Conservation (phyloP, 1,140 invertebrate species). For the Hyphantria cunea region DNA sequence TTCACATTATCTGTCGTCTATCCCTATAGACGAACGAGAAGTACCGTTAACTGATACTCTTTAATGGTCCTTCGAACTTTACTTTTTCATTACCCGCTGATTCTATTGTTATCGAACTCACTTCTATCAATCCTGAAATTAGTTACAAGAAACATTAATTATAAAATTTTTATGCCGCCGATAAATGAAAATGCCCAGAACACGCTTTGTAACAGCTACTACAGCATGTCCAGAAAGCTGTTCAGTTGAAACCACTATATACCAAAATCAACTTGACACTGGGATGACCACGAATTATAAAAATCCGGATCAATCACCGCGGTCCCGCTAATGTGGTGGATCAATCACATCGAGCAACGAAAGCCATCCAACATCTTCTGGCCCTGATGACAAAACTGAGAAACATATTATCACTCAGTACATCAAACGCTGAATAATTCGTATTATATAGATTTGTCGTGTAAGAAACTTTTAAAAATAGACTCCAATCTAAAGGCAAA, state of each 20-base stretch:
- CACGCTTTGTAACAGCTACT: too few relatives aligned
- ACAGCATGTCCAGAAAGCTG: slow-evolving; percentile 11
- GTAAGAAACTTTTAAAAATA: slow-evolving; percentile 10
- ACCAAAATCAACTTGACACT: slow-evolving; percentile 17
- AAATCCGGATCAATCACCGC: too few relatives aligned
- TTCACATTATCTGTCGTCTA: too few relatives aligned
- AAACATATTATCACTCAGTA: neutral
- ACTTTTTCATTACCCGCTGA: too few relatives aligned
- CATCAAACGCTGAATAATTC: slow-evolving; percentile 15
- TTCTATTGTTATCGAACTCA: neutral
- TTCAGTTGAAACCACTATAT: slow-evolving; percentile 3
- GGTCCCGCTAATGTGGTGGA: slow-evolving; percentile 9
- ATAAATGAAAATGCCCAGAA: too few relatives aligned
- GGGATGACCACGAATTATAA: neutral
- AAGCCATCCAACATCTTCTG: slow-evolving; percentile 28
- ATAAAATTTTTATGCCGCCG: neutral
- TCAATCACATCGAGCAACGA: slow-evolving; percentile 6
- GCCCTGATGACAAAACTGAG: slow-evolving; percentile 7
- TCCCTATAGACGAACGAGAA: too few relatives aligned
- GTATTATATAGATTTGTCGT: slow-evolving; percentile 11
- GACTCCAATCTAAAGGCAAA: slow-evolving; percentile 15
- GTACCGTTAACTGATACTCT: too few relatives aligned
- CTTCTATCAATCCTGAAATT: neutral
- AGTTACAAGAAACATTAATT: neutral
- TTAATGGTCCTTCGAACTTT: too few relatives aligned